Percentiles rank a stretch among this genome's conserved stretches.
Evolutionary conservation across 2,888 invertebrate genomes (phyloP).

Genomic region (Phyllotreta striolata): DNA sequence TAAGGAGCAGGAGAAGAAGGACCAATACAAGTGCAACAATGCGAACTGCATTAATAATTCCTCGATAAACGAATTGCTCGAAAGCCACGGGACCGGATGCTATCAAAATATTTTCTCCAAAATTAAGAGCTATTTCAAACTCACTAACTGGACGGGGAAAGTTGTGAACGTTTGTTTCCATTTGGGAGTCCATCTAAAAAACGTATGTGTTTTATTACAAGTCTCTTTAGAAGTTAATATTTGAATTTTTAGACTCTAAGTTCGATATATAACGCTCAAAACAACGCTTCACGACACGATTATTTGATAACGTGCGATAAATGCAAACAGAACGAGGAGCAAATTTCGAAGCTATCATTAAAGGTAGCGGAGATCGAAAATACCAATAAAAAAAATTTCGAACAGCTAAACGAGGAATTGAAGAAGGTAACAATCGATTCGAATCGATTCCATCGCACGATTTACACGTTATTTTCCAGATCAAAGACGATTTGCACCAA

Average conservation of each 20-base stretch:
- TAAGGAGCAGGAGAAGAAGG: constrained; percentile 2
- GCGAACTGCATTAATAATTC: neutral
- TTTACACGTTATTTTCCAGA: constrained; percentile 31
- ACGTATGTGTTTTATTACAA: neutral
- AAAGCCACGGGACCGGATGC: neutral
- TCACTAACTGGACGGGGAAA: constrained; percentile 5
- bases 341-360: constrained; percentile 37
- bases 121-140: constrained; percentile 2
- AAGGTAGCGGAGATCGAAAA: constrained; percentile 40
- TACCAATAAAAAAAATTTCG: constrained; percentile 30
- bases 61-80: neutral
- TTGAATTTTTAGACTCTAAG: constrained; percentile 5
- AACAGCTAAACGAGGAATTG: constrained; percentile 31
- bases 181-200: constrained; percentile 11
- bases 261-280: neutral
- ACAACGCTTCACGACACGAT: neutral
- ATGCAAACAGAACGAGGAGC: constrained; percentile 16
- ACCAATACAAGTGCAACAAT: constrained; percentile 12
- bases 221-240: too few species aligned
- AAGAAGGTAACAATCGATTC: constrained; percentile 26
- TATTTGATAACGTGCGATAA: neutral
- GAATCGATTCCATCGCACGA: neutral
- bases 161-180: neutral
- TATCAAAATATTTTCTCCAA: constrained; percentile 1
- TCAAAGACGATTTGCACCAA: constrained; percentile 40